These are phyloP conservation scores for Aquatica leii DNA, from an alignment of 2,888 invertebrate species.

Conservation along the genomic window DNA sequence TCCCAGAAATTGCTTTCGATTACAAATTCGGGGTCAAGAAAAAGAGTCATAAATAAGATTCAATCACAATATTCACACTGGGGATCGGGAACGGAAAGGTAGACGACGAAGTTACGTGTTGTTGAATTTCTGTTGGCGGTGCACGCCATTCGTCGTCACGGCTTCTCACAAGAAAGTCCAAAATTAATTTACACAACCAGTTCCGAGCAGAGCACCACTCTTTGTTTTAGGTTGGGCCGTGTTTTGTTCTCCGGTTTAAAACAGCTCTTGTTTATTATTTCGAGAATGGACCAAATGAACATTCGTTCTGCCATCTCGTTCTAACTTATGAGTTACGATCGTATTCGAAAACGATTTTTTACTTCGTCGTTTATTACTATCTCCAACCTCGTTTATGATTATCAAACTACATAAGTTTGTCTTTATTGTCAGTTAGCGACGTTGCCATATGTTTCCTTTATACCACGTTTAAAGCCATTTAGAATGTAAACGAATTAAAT, in stretches of 20 bases:
- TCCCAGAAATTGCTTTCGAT: slow-evolving; percentile 18
- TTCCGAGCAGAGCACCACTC: slow-evolving; percentile 53
- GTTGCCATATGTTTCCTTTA: slow-evolving; percentile 47
- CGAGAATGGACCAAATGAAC: slow-evolving; percentile 50
- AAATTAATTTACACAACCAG: slow-evolving; percentile 62
- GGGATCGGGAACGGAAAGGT: slow-evolving; percentile 27
- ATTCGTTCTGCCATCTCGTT: slow-evolving; percentile 36
- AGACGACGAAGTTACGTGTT: no score
- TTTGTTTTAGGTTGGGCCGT: slow-evolving; percentile 58
- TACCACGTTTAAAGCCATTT: no score
- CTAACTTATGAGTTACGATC: slow-evolving; percentile 27
- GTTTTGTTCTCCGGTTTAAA: slow-evolving; percentile 58
- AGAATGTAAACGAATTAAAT: no score
- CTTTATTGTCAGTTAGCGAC: slow-evolving; percentile 50
- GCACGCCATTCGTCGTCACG: slow-evolving; percentile 37
- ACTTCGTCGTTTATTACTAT: no score
- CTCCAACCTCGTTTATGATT: no score
- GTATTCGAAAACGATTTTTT: no score
- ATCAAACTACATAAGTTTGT: slow-evolving; percentile 19
- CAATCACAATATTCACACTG: slow-evolving; percentile 34
- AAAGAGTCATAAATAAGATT: slow-evolving; percentile 29
- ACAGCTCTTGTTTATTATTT: slow-evolving; percentile 60
- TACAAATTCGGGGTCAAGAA: slow-evolving; percentile 16
- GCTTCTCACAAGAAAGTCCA: slow-evolving; percentile 50
- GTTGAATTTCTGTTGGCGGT: slow-evolving; percentile 32